Percentiles rank a stretch among this genome's conserved stretches.
Conservation (phyloP, 2,797 vertebrate species). For the Allobates femoralis region DNA sequence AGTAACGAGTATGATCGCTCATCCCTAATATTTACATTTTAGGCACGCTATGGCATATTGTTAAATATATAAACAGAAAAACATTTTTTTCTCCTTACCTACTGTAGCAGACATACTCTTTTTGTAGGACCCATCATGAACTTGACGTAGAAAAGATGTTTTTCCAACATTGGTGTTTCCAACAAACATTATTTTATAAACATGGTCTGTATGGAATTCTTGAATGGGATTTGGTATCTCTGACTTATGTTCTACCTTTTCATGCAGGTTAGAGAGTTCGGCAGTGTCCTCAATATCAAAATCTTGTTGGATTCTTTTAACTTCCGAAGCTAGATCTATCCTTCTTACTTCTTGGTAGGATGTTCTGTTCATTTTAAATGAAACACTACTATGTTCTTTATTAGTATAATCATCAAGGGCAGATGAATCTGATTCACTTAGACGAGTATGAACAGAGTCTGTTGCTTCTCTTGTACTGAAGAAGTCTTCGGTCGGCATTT, state of each 20-base stretch:
- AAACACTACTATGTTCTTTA: background rate
- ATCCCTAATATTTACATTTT: no score
- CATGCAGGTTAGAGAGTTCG: background rate
- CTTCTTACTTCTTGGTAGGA: background rate
- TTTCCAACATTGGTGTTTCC: slow-evolving; percentile 92
- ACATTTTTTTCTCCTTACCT: slow-evolving; percentile 74
- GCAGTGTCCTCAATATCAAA: background rate
- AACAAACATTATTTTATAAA: slow-evolving; percentile 87
- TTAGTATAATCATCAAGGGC: background rate
- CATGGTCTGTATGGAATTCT: slow-evolving; percentile 63
- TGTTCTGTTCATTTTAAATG: background rate
- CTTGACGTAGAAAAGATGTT: slow-evolving; percentile 87
- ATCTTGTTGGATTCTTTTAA: background rate
- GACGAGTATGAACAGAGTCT: background rate
- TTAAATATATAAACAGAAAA: background rate
- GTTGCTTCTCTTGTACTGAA: background rate
- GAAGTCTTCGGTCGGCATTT: background rate
- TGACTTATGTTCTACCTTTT: background rate
- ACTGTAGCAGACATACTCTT: slow-evolving; percentile 77
- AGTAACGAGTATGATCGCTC: no score
- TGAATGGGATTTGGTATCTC: background rate
- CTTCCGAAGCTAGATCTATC: background rate
- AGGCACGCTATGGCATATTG: background rate
- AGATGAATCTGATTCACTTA: background rate
- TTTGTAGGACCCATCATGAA: slow-evolving; percentile 78